phyloP scores from a whole-genome alignment of 2,113 vertebrate species.

The Caracal caracal region DNA sequence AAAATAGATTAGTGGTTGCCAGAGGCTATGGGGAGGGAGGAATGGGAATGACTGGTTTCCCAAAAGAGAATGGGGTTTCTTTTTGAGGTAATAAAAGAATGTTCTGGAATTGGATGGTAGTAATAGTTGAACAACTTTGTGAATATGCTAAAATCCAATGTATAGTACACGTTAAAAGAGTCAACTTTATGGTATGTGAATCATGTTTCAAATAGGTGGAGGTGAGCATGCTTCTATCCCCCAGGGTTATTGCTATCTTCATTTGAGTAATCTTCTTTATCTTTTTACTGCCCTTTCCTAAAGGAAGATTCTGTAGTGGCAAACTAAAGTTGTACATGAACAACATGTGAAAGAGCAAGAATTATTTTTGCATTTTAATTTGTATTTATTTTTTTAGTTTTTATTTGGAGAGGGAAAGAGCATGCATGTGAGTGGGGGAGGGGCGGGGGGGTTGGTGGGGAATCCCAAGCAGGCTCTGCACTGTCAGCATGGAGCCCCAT shows the following conservation, averaged over 20 bases:
- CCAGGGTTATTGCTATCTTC: background rate
- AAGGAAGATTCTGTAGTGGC: background rate
- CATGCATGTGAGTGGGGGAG: no score
- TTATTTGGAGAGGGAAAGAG: no score
- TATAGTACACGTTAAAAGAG: background rate
- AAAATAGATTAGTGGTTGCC: background rate
- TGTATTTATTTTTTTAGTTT: background rate
- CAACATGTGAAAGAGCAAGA: background rate
- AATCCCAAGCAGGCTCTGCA: no score
- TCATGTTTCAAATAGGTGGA: background rate
- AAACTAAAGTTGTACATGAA: background rate
- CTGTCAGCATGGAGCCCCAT: no score
- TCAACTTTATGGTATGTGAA: background rate
- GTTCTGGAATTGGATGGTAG: background rate
- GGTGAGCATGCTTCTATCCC: background rate
- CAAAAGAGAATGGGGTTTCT: background rate
- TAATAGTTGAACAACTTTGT: background rate
- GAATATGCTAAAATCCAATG: background rate
- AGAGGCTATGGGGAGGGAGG: background rate
- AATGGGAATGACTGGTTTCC: background rate
- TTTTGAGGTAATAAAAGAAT: background rate
- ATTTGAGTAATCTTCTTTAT: background rate
- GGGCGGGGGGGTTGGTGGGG: no score
- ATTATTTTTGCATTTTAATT: background rate
- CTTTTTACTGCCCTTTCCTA: background rate